Conservation (phyloP, 2,888 invertebrate genomes). For the Apotomis betuletana region DNA sequence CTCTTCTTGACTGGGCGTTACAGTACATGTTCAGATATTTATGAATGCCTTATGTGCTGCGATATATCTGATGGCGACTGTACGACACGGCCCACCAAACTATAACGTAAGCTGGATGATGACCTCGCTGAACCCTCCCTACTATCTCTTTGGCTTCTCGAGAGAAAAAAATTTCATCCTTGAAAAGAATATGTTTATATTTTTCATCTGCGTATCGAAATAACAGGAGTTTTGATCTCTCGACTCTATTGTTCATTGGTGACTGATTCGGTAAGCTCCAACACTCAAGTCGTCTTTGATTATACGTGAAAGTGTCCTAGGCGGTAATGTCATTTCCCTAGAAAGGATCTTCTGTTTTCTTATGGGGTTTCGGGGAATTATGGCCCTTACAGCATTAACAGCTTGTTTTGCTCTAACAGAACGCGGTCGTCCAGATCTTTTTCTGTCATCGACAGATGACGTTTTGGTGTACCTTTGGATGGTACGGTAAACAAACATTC, state of each 20-base stretch:
- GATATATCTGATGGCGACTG: no score
- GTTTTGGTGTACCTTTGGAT: conserved; percentile 25
- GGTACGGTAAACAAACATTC: conserved; percentile 42
- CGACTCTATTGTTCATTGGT: conserved; percentile 33
- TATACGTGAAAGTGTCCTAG: conserved; percentile 39
- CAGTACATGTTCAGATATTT: no score
- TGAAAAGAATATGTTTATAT: not conserved
- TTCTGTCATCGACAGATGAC: conserved; percentile 6
- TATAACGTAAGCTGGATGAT: conserved; percentile 4
- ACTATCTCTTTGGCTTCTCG: conserved; percentile 12
- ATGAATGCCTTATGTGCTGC: no score
- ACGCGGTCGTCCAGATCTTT: conserved; percentile 23
- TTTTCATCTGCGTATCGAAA: conserved; percentile 6
- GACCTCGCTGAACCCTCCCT: conserved; percentile 4
- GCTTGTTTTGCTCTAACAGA: conserved; percentile 14
- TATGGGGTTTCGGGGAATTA: conserved; percentile 36
- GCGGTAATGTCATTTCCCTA: conserved; percentile 38
- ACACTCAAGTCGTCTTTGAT: conserved; percentile 42
- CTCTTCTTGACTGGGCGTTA: no score
- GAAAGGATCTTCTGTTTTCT: conserved; percentile 37
- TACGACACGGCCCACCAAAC: conserved; percentile 12
- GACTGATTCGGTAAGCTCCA: conserved; percentile 39
- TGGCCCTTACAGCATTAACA: conserved; percentile 30
- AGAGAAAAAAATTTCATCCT: not conserved
- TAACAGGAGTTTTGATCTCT: conserved; percentile 18